Base-by-base conservation (phyloP, 1,140 invertebrate genomes). In the Andrena cerasifolii region DNA sequence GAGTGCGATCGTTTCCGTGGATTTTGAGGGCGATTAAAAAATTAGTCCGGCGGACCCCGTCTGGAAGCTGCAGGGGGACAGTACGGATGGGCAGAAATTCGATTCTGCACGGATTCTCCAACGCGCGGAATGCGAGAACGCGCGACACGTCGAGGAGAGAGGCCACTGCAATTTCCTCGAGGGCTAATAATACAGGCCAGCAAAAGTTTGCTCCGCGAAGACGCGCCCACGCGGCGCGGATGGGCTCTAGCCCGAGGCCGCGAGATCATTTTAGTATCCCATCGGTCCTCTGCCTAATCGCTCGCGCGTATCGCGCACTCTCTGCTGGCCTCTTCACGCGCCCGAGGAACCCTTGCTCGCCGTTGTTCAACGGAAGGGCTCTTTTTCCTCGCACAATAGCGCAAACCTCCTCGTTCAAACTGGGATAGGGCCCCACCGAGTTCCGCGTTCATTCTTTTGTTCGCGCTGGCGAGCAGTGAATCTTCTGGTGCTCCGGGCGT, bases 101-200 rank as follows among this genome's bases (percentile, higher is more conserved):
- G 36, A 10, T 40, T 40, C 36, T 82, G 63, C 67, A 65, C 63
- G 79, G 79, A 82, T 82, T 79, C 62, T 56, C 56, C n/a, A n/a
- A n/a, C 26, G 70, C 36, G 43, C 28, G 45, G 47, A 56, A 67
- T 61, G 75, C 75, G 73, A 73, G 66, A 80, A 74, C 67, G 51
- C 40, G 40, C 53, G 80, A 83, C 75, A 73, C 10, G 36, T 40
- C 10, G 36, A 40, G 36, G 58, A 36, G 76, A 63, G 65, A 53
- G 28, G 49, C 63, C 62, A 70, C 36, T 40, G 10, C 74, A 67
- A 65, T 78, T 84, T 81, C 53, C 77, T 56, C 77, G 71, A 10
- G 59, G 62, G 75, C 87, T 89, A 89, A 89, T 89, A 89, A 89
- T 89, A 89, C 87, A n/a, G 54, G 71, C 63, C 56, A 72, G 79